Conservation (phyloP, 2,113 vertebrate genomes). For the Phyllopteryx taeniolatus region DNA sequence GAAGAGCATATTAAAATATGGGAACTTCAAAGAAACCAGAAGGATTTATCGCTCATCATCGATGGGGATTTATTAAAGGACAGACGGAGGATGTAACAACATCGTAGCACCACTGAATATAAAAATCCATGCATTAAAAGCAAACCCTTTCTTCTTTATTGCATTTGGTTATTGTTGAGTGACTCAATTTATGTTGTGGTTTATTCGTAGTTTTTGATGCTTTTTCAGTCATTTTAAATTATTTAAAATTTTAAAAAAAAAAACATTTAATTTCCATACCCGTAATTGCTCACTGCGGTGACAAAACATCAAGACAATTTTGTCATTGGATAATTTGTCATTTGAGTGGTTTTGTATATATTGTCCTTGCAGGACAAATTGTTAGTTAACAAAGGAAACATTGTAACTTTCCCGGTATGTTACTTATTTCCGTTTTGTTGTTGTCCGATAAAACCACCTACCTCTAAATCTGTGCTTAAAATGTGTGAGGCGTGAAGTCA, state of each 20-base stretch:
- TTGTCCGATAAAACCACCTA: neutral
- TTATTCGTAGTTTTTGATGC: neutral
- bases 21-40: conserved; percentile 20
- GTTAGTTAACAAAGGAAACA: neutral
- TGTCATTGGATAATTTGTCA: neutral
- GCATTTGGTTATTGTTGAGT: neutral
- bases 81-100: conserved; percentile 19
- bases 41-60: conserved; percentile 29
- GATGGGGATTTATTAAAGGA: conserved; percentile 24
- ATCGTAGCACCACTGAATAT: conserved; percentile 9
- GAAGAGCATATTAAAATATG: conserved; percentile 23
- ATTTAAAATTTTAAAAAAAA: too few species aligned
- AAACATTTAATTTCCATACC: neutral
- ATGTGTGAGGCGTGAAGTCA: conserved; percentile 30
- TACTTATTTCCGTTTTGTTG: too few species aligned
- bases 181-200: neutral
- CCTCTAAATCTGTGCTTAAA: conserved; percentile 28
- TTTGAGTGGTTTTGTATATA: neutral
- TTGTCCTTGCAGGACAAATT: neutral
- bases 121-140: conserved; percentile 11
- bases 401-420: neutral
- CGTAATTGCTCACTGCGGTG: too few species aligned
- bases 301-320: neutral
- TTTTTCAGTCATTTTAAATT: neutral
- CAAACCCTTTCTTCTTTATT: neutral